phyloP scores from a whole-genome alignment of 2,888 invertebrate genomes.

The Chrysotoxum bicinctum region DNA sequence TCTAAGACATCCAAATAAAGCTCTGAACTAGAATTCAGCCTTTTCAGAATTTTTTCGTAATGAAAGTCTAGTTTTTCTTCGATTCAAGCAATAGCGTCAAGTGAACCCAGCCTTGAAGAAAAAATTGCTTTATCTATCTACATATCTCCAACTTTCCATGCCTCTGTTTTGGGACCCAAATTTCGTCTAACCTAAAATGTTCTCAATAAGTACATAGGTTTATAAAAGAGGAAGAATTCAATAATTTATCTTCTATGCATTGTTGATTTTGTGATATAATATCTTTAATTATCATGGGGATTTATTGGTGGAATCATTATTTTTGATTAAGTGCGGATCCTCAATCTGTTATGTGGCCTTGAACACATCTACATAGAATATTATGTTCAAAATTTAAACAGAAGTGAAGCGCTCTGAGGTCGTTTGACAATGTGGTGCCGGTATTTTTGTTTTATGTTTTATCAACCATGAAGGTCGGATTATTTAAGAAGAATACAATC shows the following conservation, averaged over 20 bases:
- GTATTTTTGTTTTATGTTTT: background rate
- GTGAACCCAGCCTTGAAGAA: background rate
- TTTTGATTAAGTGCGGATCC: background rate
- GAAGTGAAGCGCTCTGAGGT: conserved; percentile 23
- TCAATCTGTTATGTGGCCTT: conserved; percentile 2
- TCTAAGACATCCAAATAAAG: too few relatives aligned
- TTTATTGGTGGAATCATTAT: conserved; percentile 10
- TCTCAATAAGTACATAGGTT: too few relatives aligned
- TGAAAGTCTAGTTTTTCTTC: too few relatives aligned
- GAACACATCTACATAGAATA: background rate
- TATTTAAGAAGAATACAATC: conserved; percentile 46
- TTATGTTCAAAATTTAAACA: background rate
- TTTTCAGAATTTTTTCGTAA: too few relatives aligned
- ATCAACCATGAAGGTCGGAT: conserved; percentile 66
- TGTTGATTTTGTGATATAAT: conserved; percentile 2
- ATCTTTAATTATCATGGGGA: conserved; percentile 7
- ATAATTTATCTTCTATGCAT: conserved; percentile 42
- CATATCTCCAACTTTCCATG: background rate
- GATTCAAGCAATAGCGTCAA: background rate
- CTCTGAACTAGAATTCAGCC: too few relatives aligned
- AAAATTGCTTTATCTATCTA: background rate
- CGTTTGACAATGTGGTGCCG: background rate
- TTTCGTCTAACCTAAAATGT: too few relatives aligned
- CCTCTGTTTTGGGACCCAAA: background rate
- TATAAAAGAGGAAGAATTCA: background rate